Evolutionary conservation across 2,888 invertebrate species (phyloP).

Genomic region (Leptinotarsa tumamoca): DNA sequence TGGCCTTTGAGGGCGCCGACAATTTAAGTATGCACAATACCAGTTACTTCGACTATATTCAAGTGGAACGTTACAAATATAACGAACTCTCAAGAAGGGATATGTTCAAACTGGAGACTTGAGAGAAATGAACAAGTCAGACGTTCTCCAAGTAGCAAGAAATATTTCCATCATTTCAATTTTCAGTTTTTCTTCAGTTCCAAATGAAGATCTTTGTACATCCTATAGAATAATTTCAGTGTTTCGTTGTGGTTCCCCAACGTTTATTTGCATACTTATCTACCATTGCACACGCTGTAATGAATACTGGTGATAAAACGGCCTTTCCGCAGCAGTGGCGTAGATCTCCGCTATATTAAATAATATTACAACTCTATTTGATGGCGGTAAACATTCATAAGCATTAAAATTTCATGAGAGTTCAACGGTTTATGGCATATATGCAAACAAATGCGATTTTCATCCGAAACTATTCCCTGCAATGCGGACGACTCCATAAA

Average conservation of each 20-base stretch:
- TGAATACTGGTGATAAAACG: neutral
- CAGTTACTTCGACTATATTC: too few species aligned
- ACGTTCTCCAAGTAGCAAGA: too few species aligned
- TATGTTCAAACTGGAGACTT: too few species aligned
- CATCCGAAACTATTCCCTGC: slow-evolving; percentile 38
- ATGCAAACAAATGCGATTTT: slow-evolving; percentile 44
- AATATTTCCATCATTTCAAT: too few species aligned
- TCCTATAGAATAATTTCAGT: neutral
- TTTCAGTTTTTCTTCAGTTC: too few species aligned
- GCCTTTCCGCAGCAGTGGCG: slow-evolving; percentile 1
- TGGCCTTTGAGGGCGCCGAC: too few species aligned
- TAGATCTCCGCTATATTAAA: slow-evolving; percentile 34
- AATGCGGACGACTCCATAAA: slow-evolving; percentile 47
- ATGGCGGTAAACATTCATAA: slow-evolving; percentile 44
- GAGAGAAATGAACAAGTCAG: too few species aligned
- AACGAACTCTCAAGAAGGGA: too few species aligned
- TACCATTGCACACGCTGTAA: neutral
- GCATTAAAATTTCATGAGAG: slow-evolving; percentile 49
- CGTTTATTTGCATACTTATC: neutral
- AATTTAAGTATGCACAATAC: too few species aligned
- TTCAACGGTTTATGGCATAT: slow-evolving; percentile 40
- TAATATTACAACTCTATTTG: slow-evolving; percentile 35
- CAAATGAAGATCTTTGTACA: too few species aligned
- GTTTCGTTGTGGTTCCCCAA: neutral
- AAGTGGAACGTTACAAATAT: too few species aligned